phyloP scores from a whole-genome alignment of 2,797 vertebrate genomes.

The Okamejei kenojei region DNA sequence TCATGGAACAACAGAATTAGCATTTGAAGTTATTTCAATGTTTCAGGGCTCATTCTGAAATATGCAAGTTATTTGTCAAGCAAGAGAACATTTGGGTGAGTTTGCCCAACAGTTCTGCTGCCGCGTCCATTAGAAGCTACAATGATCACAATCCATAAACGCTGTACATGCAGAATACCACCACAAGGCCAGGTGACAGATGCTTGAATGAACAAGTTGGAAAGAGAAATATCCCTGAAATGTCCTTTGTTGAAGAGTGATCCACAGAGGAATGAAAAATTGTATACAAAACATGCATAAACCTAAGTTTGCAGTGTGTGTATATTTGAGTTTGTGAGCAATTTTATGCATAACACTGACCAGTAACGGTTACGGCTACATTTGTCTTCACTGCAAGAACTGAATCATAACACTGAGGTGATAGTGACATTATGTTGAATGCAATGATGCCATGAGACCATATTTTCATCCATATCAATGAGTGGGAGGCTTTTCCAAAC shows the following conservation, averaged over 20 bases:
- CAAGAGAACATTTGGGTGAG: slow-evolving; percentile 45
- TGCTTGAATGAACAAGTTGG: background rate
- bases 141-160: slow-evolving; percentile 57
- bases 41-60: background rate
- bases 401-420: background rate
- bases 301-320: background rate
- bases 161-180: slow-evolving; percentile 62
- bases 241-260: background rate
- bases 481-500: background rate
- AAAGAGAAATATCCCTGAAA: background rate
- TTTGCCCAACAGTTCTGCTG: slow-evolving; percentile 55
- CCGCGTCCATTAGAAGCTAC: slow-evolving; percentile 58
- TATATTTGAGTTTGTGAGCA: background rate
- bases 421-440: background rate
- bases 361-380: background rate
- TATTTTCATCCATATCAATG: slow-evolving; percentile 3
- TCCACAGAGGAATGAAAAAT: background rate
- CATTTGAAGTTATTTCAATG: background rate
- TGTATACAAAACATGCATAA: background rate
- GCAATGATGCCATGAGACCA: background rate
- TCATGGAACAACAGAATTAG: background rate
- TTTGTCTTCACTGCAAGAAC: background rate
- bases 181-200: slow-evolving; percentile 60
- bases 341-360: background rate
- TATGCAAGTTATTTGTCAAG: too few species aligned